phyloP scores from a whole-genome alignment of 2,797 vertebrate genomes.

The Halcyon smyrnensis region DNA sequence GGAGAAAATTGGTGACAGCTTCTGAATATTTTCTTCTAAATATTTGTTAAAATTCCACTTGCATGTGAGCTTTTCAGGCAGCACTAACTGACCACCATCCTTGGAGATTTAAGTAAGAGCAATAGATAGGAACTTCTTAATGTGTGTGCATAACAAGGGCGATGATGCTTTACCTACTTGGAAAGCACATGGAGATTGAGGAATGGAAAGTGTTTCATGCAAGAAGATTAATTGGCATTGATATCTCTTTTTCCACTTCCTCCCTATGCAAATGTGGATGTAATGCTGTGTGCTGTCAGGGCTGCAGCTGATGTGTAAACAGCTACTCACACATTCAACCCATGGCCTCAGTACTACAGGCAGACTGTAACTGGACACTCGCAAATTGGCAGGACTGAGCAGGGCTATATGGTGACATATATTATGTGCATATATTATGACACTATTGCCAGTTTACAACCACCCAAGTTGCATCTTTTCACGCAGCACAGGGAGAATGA shows the following conservation, averaged over 20 bases:
- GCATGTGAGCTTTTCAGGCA: neutral
- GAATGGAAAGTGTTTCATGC: neutral
- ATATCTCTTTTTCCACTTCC: neutral
- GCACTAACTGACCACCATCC: neutral
- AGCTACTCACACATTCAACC: neutral
- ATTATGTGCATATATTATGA: neutral
- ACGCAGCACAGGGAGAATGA: neutral
- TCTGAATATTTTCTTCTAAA: neutral
- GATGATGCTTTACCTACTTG: neutral
- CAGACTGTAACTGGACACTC: neutral
- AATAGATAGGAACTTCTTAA: neutral
- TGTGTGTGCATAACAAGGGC: neutral
- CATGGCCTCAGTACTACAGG: neutral
- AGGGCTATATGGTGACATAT: neutral
- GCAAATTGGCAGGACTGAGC: neutral
- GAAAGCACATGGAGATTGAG: neutral
- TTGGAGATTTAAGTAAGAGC: neutral
- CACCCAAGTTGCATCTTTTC: neutral
- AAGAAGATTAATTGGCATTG: neutral
- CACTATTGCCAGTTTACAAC: neutral
- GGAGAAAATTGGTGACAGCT: neutral
- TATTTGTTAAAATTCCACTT: neutral
- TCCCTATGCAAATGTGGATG: neutral
- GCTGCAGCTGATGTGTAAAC: neutral
- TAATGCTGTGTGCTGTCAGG: neutral